Conservation (phyloP, 2,888 invertebrate species). For the Mesorhabditis belari region DNA sequence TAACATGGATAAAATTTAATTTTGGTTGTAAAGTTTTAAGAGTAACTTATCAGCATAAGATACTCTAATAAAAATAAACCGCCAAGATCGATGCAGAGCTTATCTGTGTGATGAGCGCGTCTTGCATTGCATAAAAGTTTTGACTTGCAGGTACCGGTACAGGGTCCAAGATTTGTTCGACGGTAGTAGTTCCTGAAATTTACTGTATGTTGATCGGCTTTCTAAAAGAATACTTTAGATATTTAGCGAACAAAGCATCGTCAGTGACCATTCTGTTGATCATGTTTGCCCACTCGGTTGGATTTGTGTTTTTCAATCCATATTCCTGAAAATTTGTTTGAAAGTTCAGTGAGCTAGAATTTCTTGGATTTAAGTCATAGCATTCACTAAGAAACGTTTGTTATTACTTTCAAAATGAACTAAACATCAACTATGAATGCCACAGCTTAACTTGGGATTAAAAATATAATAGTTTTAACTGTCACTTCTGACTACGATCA, state of each 20-base stretch:
- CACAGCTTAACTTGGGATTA: too few relatives aligned
- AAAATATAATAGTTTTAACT: too few relatives aligned
- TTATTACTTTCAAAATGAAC: too few relatives aligned
- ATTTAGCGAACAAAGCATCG: constrained; percentile 76
- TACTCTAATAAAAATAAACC: constrained; percentile 11
- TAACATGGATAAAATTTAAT: not conserved
- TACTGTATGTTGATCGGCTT: not conserved
- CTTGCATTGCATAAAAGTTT: constrained; percentile 69
- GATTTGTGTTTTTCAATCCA: constrained; percentile 57
- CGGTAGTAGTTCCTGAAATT: constrained; percentile 57
- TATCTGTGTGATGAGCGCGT: constrained; percentile 54
- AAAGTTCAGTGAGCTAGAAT: too few relatives aligned
- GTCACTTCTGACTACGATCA: too few relatives aligned
- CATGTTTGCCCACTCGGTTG: constrained; percentile 82
- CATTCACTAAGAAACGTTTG: too few relatives aligned
- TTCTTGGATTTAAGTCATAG: too few relatives aligned
- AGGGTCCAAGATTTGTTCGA: constrained; percentile 57
- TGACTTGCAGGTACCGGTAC: constrained; percentile 75
- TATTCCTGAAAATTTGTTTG: not conserved
- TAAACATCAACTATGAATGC: too few relatives aligned
- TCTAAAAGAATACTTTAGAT: constrained; percentile 57
- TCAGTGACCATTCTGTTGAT: constrained; percentile 80
- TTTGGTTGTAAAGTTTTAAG: not conserved
- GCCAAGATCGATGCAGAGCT: constrained; percentile 29
- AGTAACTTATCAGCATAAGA: too few relatives aligned